Evolutionary conservation across 2,113 vertebrate genomes (phyloP).

Genomic region (Cynopterus brachyotis): DNA sequence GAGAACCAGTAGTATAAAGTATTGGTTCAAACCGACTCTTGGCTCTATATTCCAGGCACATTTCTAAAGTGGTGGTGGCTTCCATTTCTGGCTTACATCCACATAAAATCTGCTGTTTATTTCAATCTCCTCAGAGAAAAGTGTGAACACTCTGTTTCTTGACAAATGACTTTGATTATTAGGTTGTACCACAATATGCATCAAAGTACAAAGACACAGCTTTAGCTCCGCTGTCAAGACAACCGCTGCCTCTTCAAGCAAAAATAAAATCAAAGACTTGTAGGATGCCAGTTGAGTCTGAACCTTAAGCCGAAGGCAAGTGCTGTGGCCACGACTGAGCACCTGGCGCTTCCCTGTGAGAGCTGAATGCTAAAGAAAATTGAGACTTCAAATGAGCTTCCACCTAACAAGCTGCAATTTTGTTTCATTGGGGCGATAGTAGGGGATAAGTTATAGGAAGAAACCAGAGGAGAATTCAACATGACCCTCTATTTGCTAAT

Average conservation of each 20-base stretch:
- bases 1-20: not conserved
- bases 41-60: conserved; percentile 37
- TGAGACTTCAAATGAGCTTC: conserved; percentile 96
- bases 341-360: conserved; percentile 89
- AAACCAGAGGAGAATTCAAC: conserved; percentile 88
- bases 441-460: conserved; percentile 79
- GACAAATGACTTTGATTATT: conserved; percentile 80
- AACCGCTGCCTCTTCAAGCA: conserved; percentile 86
- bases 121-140: conserved; percentile 79
- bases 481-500: conserved; percentile 88
- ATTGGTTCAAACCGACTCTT: not conserved
- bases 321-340: conserved; percentile 80
- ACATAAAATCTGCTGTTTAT: conserved; percentile 63
- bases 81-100: conserved; percentile 42
- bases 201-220: conserved; percentile 83
- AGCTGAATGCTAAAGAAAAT: conserved; percentile 90
- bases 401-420: conserved; percentile 92
- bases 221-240: conserved; percentile 88
- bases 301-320: conserved; percentile 83
- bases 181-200: conserved; percentile 81
- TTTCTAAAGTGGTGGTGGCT: conserved; percentile 25
- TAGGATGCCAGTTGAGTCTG: conserved; percentile 88
- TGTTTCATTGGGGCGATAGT: conserved; percentile 83
- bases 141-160: conserved; percentile 77
- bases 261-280: conserved; percentile 91